These are phyloP conservation scores for Drosophila kikkawai DNA, from an alignment of 1,140 invertebrate species.

Conservation along the genomic window DNA sequence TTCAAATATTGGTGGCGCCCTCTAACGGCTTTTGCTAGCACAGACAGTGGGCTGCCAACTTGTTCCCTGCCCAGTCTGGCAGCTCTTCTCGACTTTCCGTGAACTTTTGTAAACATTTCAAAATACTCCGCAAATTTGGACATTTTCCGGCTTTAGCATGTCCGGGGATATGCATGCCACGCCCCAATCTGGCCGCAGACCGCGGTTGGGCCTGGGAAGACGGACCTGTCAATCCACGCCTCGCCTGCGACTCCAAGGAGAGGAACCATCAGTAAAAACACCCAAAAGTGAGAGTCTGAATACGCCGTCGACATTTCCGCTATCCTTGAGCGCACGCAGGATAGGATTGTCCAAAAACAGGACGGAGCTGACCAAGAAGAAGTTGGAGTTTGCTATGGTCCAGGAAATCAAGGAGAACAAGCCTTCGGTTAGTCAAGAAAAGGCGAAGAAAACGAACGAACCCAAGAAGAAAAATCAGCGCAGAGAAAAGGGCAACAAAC, in stretches of 20 bases:
- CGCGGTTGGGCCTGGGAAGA: slow-evolving; percentile 21
- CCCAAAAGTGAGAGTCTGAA: slow-evolving; percentile 1
- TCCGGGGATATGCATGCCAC: slow-evolving; percentile 9
- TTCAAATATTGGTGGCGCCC: background rate
- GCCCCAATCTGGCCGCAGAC: slow-evolving; percentile 14
- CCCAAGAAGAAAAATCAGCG: background rate
- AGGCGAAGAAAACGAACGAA: background rate
- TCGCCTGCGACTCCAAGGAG: background rate
- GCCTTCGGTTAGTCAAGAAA: background rate
- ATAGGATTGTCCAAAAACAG: slow-evolving; percentile 56
- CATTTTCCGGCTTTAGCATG: slow-evolving; percentile 12
- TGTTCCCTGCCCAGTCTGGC: background rate
- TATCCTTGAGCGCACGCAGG: slow-evolving; percentile 44
- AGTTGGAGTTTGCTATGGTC: slow-evolving; percentile 46
- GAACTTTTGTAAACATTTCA: slow-evolving; percentile 21
- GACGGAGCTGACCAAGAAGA: slow-evolving; percentile 58
- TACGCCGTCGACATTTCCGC: slow-evolving; percentile 39
- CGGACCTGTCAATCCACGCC: slow-evolving; percentile 21
- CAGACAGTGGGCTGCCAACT: background rate
- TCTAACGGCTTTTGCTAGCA: background rate
- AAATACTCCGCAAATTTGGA: background rate
- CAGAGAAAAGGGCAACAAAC: background rate
- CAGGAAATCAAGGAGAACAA: background rate
- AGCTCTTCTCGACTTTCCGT: background rate
- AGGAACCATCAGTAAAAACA: slow-evolving; percentile 2